phyloP scores from a whole-genome alignment of 92 coral and sea anemone genomes.

The Epizoanthus ramosus region DNA sequence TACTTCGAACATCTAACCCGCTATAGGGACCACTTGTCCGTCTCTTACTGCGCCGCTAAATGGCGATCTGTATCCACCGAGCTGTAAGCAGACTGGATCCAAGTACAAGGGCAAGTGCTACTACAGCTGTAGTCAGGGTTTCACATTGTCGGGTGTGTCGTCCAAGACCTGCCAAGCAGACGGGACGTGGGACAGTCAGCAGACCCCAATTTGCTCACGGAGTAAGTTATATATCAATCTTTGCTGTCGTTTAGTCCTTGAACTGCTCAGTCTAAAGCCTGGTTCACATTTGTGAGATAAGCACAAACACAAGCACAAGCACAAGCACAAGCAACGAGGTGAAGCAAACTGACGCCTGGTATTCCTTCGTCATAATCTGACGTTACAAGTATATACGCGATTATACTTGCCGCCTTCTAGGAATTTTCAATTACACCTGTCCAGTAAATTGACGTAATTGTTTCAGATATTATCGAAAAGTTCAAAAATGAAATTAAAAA shows the following conservation, averaged over 20 bases:
- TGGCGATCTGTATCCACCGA: slow-evolving; percentile 66
- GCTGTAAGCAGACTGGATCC: slow-evolving; percentile 65
- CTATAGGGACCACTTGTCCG: slow-evolving; percentile 76
- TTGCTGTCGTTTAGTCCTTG: neutral
- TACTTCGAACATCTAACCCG: neutral
- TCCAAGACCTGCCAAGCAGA: slow-evolving; percentile 64
- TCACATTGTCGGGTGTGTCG: slow-evolving; percentile 54
- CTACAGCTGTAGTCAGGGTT: slow-evolving; percentile 73
- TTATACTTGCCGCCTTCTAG: no score
- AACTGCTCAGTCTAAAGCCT: no score
- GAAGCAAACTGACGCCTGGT: no score
- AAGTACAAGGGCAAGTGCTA: slow-evolving; percentile 61
- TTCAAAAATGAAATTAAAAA: no score
- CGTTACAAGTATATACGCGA: no score
- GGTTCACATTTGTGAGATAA: no score
- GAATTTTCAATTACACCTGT: no score
- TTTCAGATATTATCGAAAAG: no score
- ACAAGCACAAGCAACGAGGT: no score
- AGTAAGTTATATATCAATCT: slow-evolving; percentile 24
- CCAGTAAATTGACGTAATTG: no score
- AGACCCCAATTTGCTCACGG: slow-evolving; percentile 61
- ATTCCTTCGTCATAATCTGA: no score
- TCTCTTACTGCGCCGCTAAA: slow-evolving; percentile 63
- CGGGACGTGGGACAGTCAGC: slow-evolving; percentile 69
- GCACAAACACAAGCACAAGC: no score